Conservation (phyloP, 2,888 invertebrate species). For the Leptopilina drosophilae region DNA sequence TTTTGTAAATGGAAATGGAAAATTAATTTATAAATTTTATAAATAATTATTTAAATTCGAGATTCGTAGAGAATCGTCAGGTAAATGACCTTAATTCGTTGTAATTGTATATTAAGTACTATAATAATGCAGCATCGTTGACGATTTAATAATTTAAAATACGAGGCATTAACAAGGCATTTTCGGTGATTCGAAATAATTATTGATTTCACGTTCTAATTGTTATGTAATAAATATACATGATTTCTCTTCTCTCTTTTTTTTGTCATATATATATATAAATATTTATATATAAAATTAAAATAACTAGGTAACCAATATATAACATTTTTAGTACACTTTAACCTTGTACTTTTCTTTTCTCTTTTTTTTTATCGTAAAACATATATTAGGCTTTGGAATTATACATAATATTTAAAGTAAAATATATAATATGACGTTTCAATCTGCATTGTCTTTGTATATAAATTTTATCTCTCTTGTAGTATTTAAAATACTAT, state of each 20-base stretch:
- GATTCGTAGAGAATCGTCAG: no score
- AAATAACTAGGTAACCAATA: slow-evolving; percentile 40
- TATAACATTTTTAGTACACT: slow-evolving; percentile 37
- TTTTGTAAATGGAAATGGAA: no score
- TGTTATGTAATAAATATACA: slow-evolving; percentile 8
- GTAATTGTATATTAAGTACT: not conserved
- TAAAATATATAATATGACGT: slow-evolving; percentile 7
- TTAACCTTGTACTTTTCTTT: slow-evolving; percentile 30
- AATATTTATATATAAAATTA: not conserved
- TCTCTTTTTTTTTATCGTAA: not conserved
- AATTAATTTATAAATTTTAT: no score
- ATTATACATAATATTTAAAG: slow-evolving; percentile 14
- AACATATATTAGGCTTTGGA: slow-evolving; percentile 39
- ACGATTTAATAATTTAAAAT: not conserved
- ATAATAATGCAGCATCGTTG: slow-evolving; percentile 26
- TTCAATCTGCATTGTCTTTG: slow-evolving; percentile 12
- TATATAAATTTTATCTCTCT: slow-evolving; percentile 7
- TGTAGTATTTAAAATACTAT: slow-evolving; percentile 22
- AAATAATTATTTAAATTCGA: no score
- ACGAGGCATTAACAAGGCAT: slow-evolving; percentile 26
- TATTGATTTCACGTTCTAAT: slow-evolving; percentile 19
- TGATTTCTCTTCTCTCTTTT: not conserved
- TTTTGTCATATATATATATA: not conserved
- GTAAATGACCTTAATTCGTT: not conserved
- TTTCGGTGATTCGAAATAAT: slow-evolving; percentile 31